A percentile compares a stretch with the other conserved stretches of the same genome.
phyloP scores from a whole-genome alignment of 1,140 invertebrate species.

The Anagrus nilaparvatae region DNA sequence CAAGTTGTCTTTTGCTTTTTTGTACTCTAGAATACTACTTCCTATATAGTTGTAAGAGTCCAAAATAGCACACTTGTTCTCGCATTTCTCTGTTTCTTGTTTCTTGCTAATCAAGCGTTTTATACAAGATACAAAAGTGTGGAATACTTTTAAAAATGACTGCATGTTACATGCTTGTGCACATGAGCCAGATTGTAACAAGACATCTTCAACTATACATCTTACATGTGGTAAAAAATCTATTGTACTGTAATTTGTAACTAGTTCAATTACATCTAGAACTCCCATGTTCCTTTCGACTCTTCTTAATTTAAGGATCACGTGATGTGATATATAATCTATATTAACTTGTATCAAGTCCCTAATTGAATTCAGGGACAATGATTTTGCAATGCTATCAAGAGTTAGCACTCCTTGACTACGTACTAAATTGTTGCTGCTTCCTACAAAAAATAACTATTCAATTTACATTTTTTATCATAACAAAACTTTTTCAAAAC shows the following conservation, averaged over 20 bases:
- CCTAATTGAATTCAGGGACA: slow-evolving; percentile 39
- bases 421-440: slow-evolving; percentile 44
- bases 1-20: slow-evolving; percentile 9
- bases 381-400: slow-evolving; percentile 41
- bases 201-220: slow-evolving; percentile 52
- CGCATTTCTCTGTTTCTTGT: neutral
- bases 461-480: neutral
- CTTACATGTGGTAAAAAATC: slow-evolving; percentile 50
- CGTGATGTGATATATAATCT: slow-evolving; percentile 57
- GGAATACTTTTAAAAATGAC: slow-evolving; percentile 53
- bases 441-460: slow-evolving; percentile 38
- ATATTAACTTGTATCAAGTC: slow-evolving; percentile 49
- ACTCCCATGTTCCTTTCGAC: slow-evolving; percentile 43
- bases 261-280: slow-evolving; percentile 48
- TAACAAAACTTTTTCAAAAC: neutral
- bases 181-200: slow-evolving; percentile 47
- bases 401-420: slow-evolving; percentile 46
- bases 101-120: slow-evolving; percentile 37
- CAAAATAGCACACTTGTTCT: slow-evolving; percentile 5
- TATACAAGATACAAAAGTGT: slow-evolving; percentile 49
- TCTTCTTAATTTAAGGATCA: slow-evolving; percentile 50
- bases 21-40: slow-evolving; percentile 18
- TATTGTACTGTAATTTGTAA: slow-evolving; percentile 52
- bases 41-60: slow-evolving; percentile 7
- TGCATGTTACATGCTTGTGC: slow-evolving; percentile 44